Conservation (phyloP, 2,888 invertebrate genomes). For the Abscondita cerata region DNA sequence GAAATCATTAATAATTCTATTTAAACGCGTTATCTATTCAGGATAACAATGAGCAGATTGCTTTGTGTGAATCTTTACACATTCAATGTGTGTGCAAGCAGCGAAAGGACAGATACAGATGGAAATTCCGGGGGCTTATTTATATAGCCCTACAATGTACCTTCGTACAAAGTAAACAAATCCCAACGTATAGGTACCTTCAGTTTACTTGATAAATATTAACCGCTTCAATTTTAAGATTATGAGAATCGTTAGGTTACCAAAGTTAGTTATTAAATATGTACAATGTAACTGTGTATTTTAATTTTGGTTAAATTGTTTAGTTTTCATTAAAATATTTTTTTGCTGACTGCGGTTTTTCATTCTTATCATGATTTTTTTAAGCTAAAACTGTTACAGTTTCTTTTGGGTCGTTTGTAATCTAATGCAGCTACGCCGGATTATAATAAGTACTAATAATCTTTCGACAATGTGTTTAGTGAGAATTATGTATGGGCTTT, state of each 20-base stretch:
- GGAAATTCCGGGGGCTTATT: slow-evolving; percentile 31
- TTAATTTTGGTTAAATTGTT: no score
- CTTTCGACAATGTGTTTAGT: no score
- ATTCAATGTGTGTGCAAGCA: slow-evolving; percentile 23
- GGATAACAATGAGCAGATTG: slow-evolving; percentile 17
- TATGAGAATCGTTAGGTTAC: not conserved
- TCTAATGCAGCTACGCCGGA: no score
- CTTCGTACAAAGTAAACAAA: slow-evolving; percentile 1
- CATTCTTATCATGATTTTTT: no score
- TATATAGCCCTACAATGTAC: slow-evolving; percentile 16
- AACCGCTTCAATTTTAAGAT: slow-evolving; percentile 1
- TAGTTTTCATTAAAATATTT: no score
- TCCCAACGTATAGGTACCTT: not conserved
- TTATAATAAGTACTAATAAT: no score
- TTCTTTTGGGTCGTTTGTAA: no score
- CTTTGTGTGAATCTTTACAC: slow-evolving; percentile 21
- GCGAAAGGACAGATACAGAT: slow-evolving; percentile 30
- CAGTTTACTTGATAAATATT: slow-evolving; percentile 7
- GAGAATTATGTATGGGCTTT: no score
- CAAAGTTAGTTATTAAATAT: no score
- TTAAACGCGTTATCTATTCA: slow-evolving; percentile 6
- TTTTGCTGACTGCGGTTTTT: no score
- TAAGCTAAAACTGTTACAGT: no score
- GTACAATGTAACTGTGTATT: no score
- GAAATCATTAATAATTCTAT: slow-evolving; percentile 6